A percentile compares a stretch with the other conserved stretches of the same genome.
phyloP scores from a whole-genome alignment of 2,888 invertebrate genomes.

The Leptura quadrifasciata region DNA sequence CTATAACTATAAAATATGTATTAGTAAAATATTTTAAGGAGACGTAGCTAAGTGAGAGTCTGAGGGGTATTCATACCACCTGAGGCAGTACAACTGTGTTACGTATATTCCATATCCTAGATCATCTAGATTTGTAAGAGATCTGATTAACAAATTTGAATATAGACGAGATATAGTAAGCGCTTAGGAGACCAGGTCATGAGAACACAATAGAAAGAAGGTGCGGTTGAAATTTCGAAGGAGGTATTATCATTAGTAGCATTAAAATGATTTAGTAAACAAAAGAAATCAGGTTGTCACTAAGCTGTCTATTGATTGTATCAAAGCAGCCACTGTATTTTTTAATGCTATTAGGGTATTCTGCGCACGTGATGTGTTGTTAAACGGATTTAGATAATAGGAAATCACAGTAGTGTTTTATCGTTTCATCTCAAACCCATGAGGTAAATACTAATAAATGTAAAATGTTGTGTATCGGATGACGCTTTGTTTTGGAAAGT shows the following conservation, averaged over 20 bases:
- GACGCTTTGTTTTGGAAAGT: neutral
- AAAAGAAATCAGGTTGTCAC: conserved; percentile 45
- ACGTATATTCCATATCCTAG: conserved; percentile 31
- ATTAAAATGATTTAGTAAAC: conserved; percentile 48
- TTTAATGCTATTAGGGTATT: conserved; percentile 29
- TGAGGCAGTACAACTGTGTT: neutral
- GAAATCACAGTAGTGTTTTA: conserved; percentile 22
- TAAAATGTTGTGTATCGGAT: neutral
- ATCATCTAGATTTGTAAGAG: conserved; percentile 43
- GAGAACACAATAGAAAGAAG: conserved; percentile 44
- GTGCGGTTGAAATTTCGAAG: conserved; percentile 41
- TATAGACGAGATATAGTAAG: conserved; percentile 50
- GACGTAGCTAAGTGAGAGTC: too few relatives aligned
- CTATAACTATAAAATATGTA: too few relatives aligned
- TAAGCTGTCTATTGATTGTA: conserved; percentile 44
- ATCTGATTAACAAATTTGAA: conserved; percentile 55
- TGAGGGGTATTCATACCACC: neutral
- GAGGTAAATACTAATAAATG: neutral
- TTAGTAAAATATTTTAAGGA: too few relatives aligned
- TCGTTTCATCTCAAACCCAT: neutral
- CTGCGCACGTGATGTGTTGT: conserved; percentile 21
- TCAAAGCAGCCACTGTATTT: conserved; percentile 44
- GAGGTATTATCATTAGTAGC: conserved; percentile 50
- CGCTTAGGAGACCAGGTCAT: conserved; percentile 25
- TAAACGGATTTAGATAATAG: conserved; percentile 29